Conservation (phyloP, 2,888 invertebrate genomes). For the Zele albiditarsus region DNA sequence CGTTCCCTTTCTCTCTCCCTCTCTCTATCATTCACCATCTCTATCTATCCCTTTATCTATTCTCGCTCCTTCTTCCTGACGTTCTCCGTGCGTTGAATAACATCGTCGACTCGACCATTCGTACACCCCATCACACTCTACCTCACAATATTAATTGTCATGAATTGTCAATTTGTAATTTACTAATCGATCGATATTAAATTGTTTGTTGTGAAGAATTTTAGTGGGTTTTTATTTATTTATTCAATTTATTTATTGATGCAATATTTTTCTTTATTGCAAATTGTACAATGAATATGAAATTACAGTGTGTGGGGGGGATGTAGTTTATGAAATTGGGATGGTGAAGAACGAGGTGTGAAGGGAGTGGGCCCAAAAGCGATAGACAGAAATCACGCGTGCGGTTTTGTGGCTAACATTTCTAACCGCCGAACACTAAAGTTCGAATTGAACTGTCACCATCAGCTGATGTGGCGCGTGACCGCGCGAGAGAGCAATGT, state of each 20-base stretch:
- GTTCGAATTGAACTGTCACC: constrained; percentile 73
- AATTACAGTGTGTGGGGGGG: neutral
- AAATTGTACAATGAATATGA: neutral
- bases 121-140: neutral
- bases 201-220: too few species aligned
- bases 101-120: neutral
- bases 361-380: constrained; percentile 19
- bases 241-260: neutral
- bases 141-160: constrained; percentile 12
- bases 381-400: constrained; percentile 69
- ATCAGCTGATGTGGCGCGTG: constrained; percentile 61
- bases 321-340: neutral
- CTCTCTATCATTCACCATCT: neutral
- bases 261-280: neutral
- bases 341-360: neutral
- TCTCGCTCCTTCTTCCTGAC: constrained; percentile 15
- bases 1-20: neutral
- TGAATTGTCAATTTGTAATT: constrained; percentile 12
- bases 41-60: neutral
- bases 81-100: constrained; percentile 25
- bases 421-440: constrained; percentile 71
- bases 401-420: constrained; percentile 70
- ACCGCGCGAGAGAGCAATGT: constrained; percentile 58
- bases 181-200: neutral
- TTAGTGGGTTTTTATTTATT: neutral